Conservation (phyloP, 2,113 vertebrate species). For the Benitochromis conjunctus region DNA sequence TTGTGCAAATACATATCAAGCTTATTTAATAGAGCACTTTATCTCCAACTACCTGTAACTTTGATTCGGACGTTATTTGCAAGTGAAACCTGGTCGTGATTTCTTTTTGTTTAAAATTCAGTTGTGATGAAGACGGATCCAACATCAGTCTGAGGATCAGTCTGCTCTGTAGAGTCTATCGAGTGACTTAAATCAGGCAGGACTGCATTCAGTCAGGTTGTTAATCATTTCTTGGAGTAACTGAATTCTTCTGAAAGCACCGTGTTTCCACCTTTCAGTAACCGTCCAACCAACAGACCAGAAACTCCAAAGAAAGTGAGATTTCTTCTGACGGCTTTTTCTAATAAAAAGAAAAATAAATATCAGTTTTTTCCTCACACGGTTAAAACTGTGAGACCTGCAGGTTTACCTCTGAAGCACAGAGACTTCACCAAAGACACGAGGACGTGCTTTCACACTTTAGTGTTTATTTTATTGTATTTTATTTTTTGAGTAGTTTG, state of each 20-base stretch:
- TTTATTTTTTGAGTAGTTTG: background rate
- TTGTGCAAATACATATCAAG: background rate
- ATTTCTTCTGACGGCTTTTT: background rate
- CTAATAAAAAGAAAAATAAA: background rate
- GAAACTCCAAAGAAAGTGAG: background rate
- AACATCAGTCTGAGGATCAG: background rate
- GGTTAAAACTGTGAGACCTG: background rate
- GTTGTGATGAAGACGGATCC: background rate
- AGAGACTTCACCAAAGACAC: background rate
- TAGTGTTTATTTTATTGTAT: background rate
- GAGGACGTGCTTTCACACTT: background rate
- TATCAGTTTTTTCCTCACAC: background rate
- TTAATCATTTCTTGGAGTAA: background rate
- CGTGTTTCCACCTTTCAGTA: background rate
- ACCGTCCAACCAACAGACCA: background rate
- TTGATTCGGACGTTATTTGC: background rate
- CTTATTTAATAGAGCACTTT: background rate
- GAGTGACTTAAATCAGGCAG: background rate
- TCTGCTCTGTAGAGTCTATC: background rate
- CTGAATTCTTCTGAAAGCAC: background rate
- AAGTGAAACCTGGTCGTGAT: background rate
- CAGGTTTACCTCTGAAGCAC: background rate
- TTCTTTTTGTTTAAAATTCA: background rate
- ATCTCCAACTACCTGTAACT: background rate
- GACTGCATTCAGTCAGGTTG: background rate